Evolutionary conservation across 1,140 invertebrate genomes (phyloP).

Genomic region (Potamilus streckersoni): DNA sequence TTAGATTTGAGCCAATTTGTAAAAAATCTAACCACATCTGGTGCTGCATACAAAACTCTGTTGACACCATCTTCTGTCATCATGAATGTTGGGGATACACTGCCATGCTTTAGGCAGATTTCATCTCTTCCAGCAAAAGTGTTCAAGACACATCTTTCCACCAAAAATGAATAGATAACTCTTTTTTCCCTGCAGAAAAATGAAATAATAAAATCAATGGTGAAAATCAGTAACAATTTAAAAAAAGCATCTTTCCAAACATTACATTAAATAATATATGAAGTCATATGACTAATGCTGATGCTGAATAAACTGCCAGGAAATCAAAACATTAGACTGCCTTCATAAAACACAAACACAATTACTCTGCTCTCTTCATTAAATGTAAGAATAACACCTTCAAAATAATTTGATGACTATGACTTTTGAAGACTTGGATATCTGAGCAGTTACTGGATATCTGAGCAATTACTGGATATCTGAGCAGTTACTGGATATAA

Average conservation of each 20-base stretch:
- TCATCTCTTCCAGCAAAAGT: slow-evolving; percentile 76
- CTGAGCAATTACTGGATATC: too few species aligned
- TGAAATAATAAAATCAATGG: too few species aligned
- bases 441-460: too few species aligned
- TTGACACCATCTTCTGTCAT: slow-evolving; percentile 74
- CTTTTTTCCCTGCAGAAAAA: slow-evolving; percentile 7
- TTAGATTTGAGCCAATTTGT: slow-evolving; percentile 4
- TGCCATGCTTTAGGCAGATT: slow-evolving; percentile 56
- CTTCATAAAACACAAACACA: too few species aligned
- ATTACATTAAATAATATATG: background rate
- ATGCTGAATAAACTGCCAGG: background rate
- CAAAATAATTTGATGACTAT: too few species aligned
- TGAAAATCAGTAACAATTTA: background rate
- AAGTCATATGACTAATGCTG: background rate
- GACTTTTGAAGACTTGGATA: too few species aligned
- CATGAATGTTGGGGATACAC: slow-evolving; percentile 54
- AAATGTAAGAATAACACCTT: too few species aligned
- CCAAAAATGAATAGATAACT: slow-evolving; percentile 73
- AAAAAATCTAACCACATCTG: slow-evolving; percentile 76
- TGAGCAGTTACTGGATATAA: too few species aligned
- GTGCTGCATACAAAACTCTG: slow-evolving; percentile 83
- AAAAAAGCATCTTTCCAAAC: background rate
- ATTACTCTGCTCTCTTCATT: too few species aligned
- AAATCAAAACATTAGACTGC: background rate
- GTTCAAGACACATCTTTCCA: slow-evolving; percentile 95